Percentiles rank a stretch among this genome's conserved stretches.
phyloP scores from a whole-genome alignment of 1,140 invertebrate species.

The Lordiphosa collinella region DNA sequence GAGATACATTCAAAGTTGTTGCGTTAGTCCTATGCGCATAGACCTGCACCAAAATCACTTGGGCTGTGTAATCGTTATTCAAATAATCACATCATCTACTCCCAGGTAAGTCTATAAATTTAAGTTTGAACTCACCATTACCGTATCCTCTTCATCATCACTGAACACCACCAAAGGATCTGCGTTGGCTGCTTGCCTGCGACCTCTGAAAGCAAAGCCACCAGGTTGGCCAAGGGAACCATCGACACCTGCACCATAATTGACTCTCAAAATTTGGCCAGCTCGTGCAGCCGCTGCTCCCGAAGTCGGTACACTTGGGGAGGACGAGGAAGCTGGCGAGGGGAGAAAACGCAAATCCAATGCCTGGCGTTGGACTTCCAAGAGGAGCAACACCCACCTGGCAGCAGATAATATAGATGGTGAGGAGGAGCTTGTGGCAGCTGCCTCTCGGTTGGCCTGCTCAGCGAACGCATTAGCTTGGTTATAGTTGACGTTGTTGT shows the following conservation, averaged over 20 bases:
- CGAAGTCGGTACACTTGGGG: too few relatives aligned
- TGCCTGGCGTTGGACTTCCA: too few relatives aligned
- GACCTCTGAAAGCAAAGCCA: conserved; percentile 51
- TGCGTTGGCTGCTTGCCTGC: conserved; percentile 79
- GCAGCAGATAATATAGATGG: conserved; percentile 70
- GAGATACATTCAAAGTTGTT: too few relatives aligned
- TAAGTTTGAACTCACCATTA: conserved; percentile 34
- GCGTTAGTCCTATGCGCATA: too few relatives aligned
- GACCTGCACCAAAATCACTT: too few relatives aligned
- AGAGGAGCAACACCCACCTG: too few relatives aligned
- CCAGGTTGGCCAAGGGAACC: conserved; percentile 35
- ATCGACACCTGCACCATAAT: conserved; percentile 4
- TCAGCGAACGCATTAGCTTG: conserved; percentile 36
- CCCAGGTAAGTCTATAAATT: neutral
- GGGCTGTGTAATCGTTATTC: too few relatives aligned
- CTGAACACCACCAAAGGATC: conserved; percentile 84
- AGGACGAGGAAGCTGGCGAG: too few relatives aligned
- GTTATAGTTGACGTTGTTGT: conserved; percentile 32
- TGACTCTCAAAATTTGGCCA: conserved; percentile 20
- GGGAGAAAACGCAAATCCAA: too few relatives aligned
- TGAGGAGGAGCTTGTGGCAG: conserved; percentile 6
- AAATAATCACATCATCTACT: too few relatives aligned
- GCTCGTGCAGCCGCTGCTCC: too few relatives aligned
- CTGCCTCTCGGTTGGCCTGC: conserved; percentile 43
- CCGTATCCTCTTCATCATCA: conserved; percentile 81